phyloP scores from a whole-genome alignment of 2,797 vertebrate genomes.

The Xerus rutilus region DNA sequence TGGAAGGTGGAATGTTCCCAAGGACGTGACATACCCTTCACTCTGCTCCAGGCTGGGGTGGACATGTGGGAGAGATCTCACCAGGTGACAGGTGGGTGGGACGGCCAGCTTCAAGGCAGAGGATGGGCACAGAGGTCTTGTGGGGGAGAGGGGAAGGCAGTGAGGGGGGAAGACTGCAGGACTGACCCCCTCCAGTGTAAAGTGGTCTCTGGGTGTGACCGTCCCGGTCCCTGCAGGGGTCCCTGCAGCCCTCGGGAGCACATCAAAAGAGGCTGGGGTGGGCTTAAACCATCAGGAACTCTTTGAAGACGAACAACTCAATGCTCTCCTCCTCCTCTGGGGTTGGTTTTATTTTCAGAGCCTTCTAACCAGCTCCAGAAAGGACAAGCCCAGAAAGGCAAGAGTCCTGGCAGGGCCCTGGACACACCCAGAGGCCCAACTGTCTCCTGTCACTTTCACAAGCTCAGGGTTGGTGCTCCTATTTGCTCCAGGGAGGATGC shows the following conservation, averaged over 20 bases:
- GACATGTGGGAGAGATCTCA: background rate
- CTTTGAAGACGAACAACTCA: background rate
- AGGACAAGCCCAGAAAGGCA: background rate
- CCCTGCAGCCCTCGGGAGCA: background rate
- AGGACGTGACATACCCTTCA: background rate
- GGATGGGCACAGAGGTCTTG: background rate
- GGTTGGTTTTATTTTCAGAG: conserved; percentile 27
- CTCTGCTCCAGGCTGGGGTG: background rate
- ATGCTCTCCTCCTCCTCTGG: conserved; percentile 43
- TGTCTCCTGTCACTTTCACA: background rate
- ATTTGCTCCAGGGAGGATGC: background rate
- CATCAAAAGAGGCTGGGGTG: background rate
- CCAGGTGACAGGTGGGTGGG: accelerated
- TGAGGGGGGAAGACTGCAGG: no score
- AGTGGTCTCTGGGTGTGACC: background rate
- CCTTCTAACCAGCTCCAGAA: conserved; percentile 9
- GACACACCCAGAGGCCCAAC: background rate
- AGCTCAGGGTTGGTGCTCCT: background rate
- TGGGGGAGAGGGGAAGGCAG: background rate
- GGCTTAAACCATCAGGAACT: background rate
- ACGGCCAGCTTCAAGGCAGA: background rate
- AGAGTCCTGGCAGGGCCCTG: background rate
- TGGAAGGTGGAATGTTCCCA: background rate
- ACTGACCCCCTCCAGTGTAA: background rate
- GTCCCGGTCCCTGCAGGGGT: background rate